Evolutionary conservation across 2,113 vertebrate genomes (phyloP).

Genomic region (Piaya cayana): DNA sequence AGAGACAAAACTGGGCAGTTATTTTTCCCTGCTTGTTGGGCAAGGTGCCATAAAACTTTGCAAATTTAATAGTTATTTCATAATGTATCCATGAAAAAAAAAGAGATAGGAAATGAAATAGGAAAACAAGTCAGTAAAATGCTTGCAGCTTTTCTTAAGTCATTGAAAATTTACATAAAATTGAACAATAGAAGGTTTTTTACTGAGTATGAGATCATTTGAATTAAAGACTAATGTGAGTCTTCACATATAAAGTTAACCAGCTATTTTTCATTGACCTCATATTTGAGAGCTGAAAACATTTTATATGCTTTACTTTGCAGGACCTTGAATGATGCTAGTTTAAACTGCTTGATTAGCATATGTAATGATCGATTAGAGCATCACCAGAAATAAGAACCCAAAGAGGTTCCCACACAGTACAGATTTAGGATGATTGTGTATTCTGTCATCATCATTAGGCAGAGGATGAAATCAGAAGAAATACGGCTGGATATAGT

Average conservation of each 20-base stretch:
- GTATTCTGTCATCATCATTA: not conserved
- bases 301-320: not conserved
- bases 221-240: not conserved
- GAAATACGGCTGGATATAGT: not conserved
- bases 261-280: not conserved
- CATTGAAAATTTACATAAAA: not conserved
- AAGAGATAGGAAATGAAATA: not conserved
- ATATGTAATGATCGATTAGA: not conserved
- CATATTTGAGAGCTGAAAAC: not conserved
- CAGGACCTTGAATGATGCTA: not conserved
- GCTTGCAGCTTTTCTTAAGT: not conserved
- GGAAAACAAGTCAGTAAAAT: slow-evolving; percentile 7
- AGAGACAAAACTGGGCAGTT: slow-evolving; percentile 25
- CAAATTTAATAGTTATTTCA: slow-evolving; percentile 16
- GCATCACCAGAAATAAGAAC: not conserved
- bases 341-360: not conserved
- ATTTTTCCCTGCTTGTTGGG: not conserved
- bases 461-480: not conserved
- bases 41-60: not conserved
- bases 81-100: not conserved
- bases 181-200: not conserved
- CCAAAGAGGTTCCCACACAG: not conserved
- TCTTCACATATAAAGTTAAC: not conserved
- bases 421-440: not conserved
- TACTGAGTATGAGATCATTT: not conserved